Conservation (phyloP, 2,888 invertebrate genomes). For the Eupelmus urozonus region DNA sequence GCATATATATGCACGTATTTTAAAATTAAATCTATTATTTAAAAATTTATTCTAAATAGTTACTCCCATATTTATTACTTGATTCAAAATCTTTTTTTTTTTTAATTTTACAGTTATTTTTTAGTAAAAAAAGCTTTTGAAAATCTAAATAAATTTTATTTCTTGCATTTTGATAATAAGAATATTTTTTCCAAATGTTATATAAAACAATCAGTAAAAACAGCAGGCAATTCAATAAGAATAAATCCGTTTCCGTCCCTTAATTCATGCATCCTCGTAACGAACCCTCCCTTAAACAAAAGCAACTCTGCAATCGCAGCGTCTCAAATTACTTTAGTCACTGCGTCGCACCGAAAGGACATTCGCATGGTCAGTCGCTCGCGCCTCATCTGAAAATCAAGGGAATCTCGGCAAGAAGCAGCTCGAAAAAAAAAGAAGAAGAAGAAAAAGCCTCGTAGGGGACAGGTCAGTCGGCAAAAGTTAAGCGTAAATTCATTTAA, state of each 20-base stretch:
- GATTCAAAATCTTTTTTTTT: conserved; percentile 2
- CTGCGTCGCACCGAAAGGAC: too few relatives aligned
- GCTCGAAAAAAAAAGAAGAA: conserved; percentile 9
- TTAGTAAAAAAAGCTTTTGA: too few relatives aligned
- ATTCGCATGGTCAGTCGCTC: conserved; percentile 14
- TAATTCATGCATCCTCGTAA: conserved; percentile 42
- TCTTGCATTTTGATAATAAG: too few relatives aligned
- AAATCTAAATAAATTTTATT: too few relatives aligned
- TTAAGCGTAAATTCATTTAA: conserved; percentile 20
- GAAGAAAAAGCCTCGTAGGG: neutral
- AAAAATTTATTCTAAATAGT: too few relatives aligned
- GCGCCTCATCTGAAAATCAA: neutral
- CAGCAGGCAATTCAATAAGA: too few relatives aligned
- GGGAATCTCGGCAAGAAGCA: neutral
- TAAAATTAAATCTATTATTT: too few relatives aligned
- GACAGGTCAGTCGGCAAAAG: conserved; percentile 7
- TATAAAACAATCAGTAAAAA: too few relatives aligned
- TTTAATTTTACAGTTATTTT: neutral
- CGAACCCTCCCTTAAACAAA: conserved; percentile 34
- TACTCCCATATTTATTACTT: too few relatives aligned
- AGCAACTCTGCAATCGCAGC: conserved; percentile 11
- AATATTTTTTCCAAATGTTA: too few relatives aligned
- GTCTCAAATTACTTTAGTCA: conserved; percentile 20
- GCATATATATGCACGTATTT: too few relatives aligned
- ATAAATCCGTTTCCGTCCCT: conserved; percentile 42